Conservation (phyloP, 2,888 invertebrate species). For the Ophion slaviceki region DNA sequence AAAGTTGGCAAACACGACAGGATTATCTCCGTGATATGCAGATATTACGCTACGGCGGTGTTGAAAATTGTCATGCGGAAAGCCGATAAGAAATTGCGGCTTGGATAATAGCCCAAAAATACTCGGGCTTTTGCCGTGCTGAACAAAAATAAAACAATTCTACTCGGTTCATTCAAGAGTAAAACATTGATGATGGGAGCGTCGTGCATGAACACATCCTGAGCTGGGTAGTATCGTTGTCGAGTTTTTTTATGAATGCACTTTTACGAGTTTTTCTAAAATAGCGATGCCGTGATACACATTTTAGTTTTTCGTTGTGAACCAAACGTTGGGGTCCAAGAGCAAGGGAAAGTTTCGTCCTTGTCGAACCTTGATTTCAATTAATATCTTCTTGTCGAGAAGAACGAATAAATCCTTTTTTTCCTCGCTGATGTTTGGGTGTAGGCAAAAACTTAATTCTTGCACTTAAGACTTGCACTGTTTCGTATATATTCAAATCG, state of each 20-base stretch:
- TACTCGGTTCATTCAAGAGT: neutral
- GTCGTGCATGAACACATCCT: neutral
- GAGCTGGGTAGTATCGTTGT: neutral
- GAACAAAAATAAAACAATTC: neutral
- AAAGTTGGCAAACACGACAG: slow-evolving; percentile 44
- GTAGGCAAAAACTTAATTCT: too few relatives aligned
- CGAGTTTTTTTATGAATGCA: neutral
- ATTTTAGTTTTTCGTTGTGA: too few relatives aligned
- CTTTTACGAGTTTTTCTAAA: too few relatives aligned
- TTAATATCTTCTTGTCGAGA: too few relatives aligned
- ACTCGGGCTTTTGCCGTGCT: neutral
- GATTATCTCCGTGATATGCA: slow-evolving; percentile 54
- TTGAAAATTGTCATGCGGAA: slow-evolving; percentile 45
- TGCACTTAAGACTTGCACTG: too few relatives aligned
- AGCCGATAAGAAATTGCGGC: slow-evolving; percentile 28
- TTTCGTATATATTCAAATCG: too few relatives aligned
- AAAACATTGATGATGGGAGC: neutral
- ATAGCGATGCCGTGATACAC: too few relatives aligned
- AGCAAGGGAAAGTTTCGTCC: too few relatives aligned
- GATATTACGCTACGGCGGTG: slow-evolving; percentile 23
- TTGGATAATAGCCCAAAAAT: slow-evolving; percentile 36
- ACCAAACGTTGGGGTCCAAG: too few relatives aligned
- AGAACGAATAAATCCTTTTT: too few relatives aligned
- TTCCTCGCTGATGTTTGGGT: too few relatives aligned
- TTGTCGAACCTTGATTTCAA: too few relatives aligned